Evolutionary conservation across 2,888 invertebrate species (phyloP).

Genomic region (Brassicogethes aeneus): DNA sequence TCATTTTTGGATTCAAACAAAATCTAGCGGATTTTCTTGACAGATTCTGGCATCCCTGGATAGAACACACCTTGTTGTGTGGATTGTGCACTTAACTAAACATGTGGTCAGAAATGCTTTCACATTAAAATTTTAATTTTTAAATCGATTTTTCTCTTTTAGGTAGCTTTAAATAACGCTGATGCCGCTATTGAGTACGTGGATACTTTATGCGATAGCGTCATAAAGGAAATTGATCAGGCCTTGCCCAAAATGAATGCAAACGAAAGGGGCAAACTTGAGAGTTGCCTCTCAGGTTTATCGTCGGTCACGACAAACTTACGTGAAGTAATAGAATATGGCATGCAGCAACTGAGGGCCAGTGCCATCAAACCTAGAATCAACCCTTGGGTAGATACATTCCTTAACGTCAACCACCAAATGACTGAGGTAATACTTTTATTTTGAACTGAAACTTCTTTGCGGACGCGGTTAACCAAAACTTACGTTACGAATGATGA

Average conservation of each 20-base stretch:
- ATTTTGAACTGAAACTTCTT: not conserved
- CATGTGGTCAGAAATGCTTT: no score
- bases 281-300: conserved; percentile 58
- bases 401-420: conserved; percentile 66
- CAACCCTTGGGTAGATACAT: conserved; percentile 76
- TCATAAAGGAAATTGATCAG: conserved; percentile 60
- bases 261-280: conserved; percentile 62
- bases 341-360: conserved; percentile 67
- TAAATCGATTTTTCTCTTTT: conserved; percentile 20
- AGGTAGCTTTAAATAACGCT: conserved; percentile 83
- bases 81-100: no score
- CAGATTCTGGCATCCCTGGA: no score
- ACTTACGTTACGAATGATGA: no score
- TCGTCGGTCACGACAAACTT: conserved; percentile 50
- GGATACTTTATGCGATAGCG: conserved; percentile 70
- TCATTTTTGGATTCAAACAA: no score
- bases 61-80: no score
- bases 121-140: not conserved
- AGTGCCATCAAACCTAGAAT: conserved; percentile 78
- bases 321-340: conserved; percentile 65
- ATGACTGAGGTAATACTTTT: conserved; percentile 58
- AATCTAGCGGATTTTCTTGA: no score
- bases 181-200: conserved; percentile 88
- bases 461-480: no score
- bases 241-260: conserved; percentile 52